phyloP scores from a whole-genome alignment of 30 jellyfish, hydroid and myxozoan genomes.

The Mastigias papua region DNA sequence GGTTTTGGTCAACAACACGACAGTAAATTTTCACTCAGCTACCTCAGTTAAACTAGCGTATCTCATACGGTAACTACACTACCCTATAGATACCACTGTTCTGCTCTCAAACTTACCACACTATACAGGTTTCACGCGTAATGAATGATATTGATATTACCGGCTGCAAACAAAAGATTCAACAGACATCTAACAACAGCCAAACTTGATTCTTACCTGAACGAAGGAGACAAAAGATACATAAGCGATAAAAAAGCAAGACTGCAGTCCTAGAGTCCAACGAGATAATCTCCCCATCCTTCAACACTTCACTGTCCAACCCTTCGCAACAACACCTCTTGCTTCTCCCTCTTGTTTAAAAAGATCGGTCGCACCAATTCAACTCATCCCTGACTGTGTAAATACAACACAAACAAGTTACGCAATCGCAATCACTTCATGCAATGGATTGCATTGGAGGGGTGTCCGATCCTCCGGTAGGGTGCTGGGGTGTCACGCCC shows the following conservation, averaged over 20 bases:
- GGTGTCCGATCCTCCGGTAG: no score
- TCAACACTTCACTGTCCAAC: background rate
- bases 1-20: no score
- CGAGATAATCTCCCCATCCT: conserved; percentile 27
- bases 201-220: conserved; percentile 17
- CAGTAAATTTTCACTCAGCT: no score
- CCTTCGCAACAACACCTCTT: background rate
- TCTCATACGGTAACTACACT: no score
- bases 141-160: no score
- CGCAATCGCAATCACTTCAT: no score
- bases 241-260: background rate
- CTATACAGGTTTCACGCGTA: no score
- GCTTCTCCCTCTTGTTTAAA: background rate
- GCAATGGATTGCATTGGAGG: no score
- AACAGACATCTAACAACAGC: background rate
- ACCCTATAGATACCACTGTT: no score
- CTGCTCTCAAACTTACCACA: no score
- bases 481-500: no score
- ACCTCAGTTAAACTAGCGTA: no score
- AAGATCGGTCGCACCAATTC: background rate
- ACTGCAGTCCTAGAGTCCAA: background rate
- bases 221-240: conserved; percentile 6
- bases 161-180: background rate
- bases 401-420: background rate
- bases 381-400: background rate